Evolutionary conservation across 2,888 invertebrate species (phyloP), one percentile per base, ranked within the genome.

Genomic region (Sicus ferrugineus): DNA sequence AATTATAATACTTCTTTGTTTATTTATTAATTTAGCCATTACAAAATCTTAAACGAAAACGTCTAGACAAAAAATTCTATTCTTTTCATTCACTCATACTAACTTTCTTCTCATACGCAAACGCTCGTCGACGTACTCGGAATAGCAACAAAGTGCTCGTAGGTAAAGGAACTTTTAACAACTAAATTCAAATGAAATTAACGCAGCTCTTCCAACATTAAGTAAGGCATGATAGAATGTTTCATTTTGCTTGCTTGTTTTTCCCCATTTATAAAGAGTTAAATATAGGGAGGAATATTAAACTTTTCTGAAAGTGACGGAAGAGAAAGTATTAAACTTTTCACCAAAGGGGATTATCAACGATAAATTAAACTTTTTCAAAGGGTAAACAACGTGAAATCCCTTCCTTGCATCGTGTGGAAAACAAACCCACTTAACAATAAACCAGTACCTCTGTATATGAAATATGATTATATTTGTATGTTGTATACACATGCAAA

Each of bases 311-410:
- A 46, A n/a, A 9, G n/a, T 19, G 46, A 52, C 3, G 4, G 23
- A 52, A 52, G 23, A 48, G 48, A 16, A 52, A 4, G 54, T 23
- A 54, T 54, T 28, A 21, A 54, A 67, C 52, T 59, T 46, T 67
- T 52, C 52, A 52, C 3, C 42, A 46, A 46, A 62, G 54, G 31
- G 23, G 62, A 48, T 65, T 65, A 54, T 52, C 54, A 54, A 65
- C 54, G 52, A 54, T 26, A 54, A 65, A 65, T 65, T 65, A 38
- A 65, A 65, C 52, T 65, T 65, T n/a, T 21, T 52, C 38, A 61
- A 61, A 59, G 59, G 34, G 34, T 31, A 38, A 7, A n/a, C n/a
- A 1, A 11, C 11, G 11, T n/a, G 14, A n/a, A 14, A 14, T 42
- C 42, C 42, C n/a, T 54, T 2, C 16, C 11, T 23, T 54, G 4